These are phyloP conservation scores for Osmerus mordax DNA, from an alignment of 2,113 vertebrate species.

Conservation along the genomic window DNA sequence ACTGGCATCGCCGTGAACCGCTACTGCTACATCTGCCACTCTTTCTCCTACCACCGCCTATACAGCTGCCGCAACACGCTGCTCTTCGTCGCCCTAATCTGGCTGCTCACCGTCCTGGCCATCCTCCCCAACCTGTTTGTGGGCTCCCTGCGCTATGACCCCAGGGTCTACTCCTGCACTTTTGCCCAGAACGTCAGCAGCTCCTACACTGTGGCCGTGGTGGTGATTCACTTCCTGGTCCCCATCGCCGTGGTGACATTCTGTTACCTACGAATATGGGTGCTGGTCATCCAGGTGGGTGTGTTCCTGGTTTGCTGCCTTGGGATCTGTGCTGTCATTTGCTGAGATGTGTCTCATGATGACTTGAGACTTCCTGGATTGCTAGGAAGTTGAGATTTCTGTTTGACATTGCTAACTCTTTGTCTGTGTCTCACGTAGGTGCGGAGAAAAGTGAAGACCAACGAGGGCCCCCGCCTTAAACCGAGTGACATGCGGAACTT, in stretches of 20 bases:
- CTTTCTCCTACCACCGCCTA: slow-evolving; percentile 78
- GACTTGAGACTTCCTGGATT: too few species aligned
- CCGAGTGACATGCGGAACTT: slow-evolving; percentile 83
- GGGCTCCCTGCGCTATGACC: slow-evolving; percentile 85
- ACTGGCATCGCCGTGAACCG: slow-evolving; percentile 87
- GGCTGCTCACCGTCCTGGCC: slow-evolving; percentile 68
- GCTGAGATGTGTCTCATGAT: too few species aligned
- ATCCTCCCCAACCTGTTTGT: slow-evolving; percentile 85
- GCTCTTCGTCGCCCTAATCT: slow-evolving; percentile 74
- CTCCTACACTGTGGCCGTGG: slow-evolving; percentile 80
- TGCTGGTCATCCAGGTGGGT: slow-evolving; percentile 82
- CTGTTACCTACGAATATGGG: slow-evolving; percentile 90
- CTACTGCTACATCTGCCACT: slow-evolving; percentile 90
- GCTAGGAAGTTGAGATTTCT: not conserved
- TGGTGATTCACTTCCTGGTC: slow-evolving; percentile 85
- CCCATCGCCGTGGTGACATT: slow-evolving; percentile 86
- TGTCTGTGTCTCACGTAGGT: slow-evolving; percentile 54
- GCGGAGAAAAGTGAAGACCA: slow-evolving; percentile 78
- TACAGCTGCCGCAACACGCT: slow-evolving; percentile 81
- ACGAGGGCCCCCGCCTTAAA: slow-evolving; percentile 70
- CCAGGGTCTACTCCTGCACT: slow-evolving; percentile 86
- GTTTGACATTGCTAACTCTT: not conserved
- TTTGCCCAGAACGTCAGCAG: slow-evolving; percentile 85
- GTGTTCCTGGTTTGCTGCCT: not conserved
- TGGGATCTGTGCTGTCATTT: too few species aligned